Conservation (phyloP, 2,113 vertebrate species). For the Amia ocellicauda region DNA sequence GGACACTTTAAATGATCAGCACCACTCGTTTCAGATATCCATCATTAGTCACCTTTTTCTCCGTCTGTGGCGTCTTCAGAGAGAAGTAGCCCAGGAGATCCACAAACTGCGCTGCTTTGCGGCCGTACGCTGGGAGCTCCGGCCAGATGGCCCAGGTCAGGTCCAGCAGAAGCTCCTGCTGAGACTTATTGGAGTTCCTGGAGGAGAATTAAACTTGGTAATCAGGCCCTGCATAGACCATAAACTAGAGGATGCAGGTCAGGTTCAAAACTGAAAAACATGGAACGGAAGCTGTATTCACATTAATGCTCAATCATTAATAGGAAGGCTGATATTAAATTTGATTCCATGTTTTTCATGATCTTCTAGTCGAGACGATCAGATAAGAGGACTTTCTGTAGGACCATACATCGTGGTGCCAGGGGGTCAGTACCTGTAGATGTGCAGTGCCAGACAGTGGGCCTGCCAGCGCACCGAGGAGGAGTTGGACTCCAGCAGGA, state of each 20-base stretch:
- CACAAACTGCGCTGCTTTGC: constrained; percentile 96
- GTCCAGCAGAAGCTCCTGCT: constrained; percentile 91
- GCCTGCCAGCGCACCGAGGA: constrained; percentile 97
- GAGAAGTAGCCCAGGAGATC: constrained; percentile 97
- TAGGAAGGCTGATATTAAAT: no score
- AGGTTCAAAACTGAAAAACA: no score
- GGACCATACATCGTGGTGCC: no score
- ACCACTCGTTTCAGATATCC: no score
- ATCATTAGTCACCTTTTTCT: constrained; percentile 87
- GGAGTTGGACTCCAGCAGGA: constrained; percentile 93
- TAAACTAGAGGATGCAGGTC: no score
- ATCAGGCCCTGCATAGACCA: no score
- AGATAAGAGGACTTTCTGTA: no score
- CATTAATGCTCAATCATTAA: no score
- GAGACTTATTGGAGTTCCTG: constrained; percentile 93
- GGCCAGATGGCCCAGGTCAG: constrained; percentile 99
- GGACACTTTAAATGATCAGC: no score
- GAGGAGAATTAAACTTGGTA: neutral
- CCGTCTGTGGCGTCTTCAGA: constrained; percentile 95
- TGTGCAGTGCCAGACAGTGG: constrained; percentile 91
- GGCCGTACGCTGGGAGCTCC: constrained; percentile 92
- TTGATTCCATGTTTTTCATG: no score
- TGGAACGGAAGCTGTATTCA: no score
- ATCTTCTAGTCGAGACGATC: no score
- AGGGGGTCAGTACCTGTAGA: constrained; percentile 81